Evolutionary conservation across 2,888 invertebrate species (phyloP).

Genomic region (Boloria euphrosyne): DNA sequence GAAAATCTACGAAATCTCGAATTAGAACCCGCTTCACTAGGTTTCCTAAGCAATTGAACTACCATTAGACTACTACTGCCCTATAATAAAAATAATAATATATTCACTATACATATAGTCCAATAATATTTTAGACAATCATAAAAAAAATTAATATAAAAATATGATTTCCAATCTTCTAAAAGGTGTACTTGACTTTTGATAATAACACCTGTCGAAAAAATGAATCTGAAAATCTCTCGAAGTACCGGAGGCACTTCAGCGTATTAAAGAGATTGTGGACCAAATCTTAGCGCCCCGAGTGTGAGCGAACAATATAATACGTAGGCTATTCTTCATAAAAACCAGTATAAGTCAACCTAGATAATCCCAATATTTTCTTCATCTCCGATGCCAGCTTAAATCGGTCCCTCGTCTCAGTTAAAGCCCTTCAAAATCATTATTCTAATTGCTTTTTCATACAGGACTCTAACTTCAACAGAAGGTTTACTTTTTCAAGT

Average conservation of each 20-base stretch:
- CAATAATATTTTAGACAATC: not conserved
- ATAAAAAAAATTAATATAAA: conserved; percentile 15
- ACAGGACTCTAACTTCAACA: conserved; percentile 56
- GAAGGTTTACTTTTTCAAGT: conserved; percentile 66
- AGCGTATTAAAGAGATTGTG: conserved; percentile 72
- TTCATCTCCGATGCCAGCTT: conserved; percentile 22
- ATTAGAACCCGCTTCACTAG: too few relatives aligned
- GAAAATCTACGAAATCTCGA: too few relatives aligned
- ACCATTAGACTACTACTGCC: too few relatives aligned
- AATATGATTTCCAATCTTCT: conserved; percentile 27
- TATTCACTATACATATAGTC: not conserved
- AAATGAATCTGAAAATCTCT: conserved; percentile 49
- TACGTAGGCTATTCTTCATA: conserved; percentile 41
- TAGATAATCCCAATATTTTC: conserved; percentile 8
- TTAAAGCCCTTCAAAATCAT: conserved; percentile 68
- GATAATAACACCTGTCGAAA: conserved; percentile 45
- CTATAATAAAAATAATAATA: not conserved
- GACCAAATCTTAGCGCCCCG: conserved; percentile 53
- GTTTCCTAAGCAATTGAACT: too few relatives aligned
- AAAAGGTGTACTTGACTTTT: conserved; percentile 24
- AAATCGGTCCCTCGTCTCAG: conserved; percentile 35
- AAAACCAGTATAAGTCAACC: conserved; percentile 30
- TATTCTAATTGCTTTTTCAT: conserved; percentile 74
- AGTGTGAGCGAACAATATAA: conserved; percentile 43
- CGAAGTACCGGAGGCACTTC: conserved; percentile 56